Percentiles rank a stretch among this genome's conserved stretches.
Conservation (phyloP, 2,113 vertebrate species). For the Zeus faber region DNA sequence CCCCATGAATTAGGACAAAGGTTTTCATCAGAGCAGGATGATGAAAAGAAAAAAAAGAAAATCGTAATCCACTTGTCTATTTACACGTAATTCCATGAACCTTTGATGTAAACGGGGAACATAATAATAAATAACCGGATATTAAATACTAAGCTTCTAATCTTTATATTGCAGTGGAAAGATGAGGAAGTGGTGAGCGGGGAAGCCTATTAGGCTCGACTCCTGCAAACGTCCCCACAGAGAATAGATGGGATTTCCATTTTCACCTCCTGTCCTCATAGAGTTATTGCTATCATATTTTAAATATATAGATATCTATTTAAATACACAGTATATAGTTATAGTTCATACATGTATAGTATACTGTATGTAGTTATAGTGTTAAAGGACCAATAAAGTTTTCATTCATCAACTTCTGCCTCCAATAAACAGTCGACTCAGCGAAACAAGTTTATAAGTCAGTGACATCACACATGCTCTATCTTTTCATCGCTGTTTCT, state of each 20-base stretch:
- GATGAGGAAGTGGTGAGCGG: constrained; percentile 16
- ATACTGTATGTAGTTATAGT: constrained; percentile 39
- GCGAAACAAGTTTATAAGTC: constrained; percentile 13
- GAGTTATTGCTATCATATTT: constrained; percentile 9
- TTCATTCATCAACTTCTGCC: neutral
- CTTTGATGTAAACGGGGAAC: too few relatives aligned
- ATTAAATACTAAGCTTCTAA: constrained; percentile 39
- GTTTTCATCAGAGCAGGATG: too few relatives aligned
- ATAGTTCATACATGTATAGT: constrained; percentile 10
- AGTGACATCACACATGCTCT: too few relatives aligned
- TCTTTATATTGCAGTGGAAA: constrained; percentile 44
- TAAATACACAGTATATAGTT: constrained; percentile 5
- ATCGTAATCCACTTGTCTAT: too few relatives aligned
- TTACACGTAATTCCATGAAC: too few relatives aligned
- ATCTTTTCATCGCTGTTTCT: too few relatives aligned
- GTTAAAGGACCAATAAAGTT: too few relatives aligned
- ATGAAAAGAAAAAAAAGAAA: too few relatives aligned
- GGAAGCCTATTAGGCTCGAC: constrained; percentile 16
- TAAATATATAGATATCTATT: constrained; percentile 30
- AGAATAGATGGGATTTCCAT: constrained; percentile 39
- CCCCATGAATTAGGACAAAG: too few relatives aligned
- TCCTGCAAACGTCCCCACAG: constrained; percentile 40
- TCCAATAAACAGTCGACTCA: constrained; percentile 27
- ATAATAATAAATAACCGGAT: too few relatives aligned
- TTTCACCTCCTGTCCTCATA: constrained; percentile 6